These are phyloP conservation scores for Pyrochroa serraticornis DNA, from an alignment of 2,888 invertebrate species.

Conservation along the genomic window DNA sequence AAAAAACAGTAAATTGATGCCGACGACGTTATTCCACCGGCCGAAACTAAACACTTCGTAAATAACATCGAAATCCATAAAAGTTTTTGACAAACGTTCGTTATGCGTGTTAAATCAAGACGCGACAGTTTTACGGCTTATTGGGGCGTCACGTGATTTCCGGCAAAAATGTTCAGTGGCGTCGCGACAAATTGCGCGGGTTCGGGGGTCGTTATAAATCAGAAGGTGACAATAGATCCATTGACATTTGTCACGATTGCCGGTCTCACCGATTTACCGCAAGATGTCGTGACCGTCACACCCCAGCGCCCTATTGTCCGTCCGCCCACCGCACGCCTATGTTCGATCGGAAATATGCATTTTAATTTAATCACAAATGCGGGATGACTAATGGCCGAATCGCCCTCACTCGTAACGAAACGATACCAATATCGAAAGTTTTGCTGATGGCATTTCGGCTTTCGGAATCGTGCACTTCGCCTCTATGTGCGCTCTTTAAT, in stretches of 20 bases:
- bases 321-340: constrained; percentile 41
- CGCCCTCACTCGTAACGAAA: not conserved
- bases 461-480: constrained; percentile 2
- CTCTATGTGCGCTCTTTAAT: constrained; percentile 10
- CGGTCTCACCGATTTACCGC: constrained; percentile 30
- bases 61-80: no score
- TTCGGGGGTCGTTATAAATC: constrained; percentile 10
- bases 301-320: constrained; percentile 39
- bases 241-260: constrained; percentile 35
- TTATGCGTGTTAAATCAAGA: not conserved
- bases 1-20: no score
- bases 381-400: constrained; percentile 15
- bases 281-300: constrained; percentile 41
- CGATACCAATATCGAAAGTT: no score
- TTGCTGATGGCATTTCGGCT: not conserved
- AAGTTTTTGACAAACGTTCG: constrained; percentile 10
- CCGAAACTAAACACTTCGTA: no score
- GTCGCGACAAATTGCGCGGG: not conserved
- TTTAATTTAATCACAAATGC: constrained; percentile 18
- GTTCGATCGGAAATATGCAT: constrained; percentile 33
- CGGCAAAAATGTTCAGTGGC: not conserved
- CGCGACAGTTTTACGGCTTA: no score
- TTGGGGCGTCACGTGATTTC: no score
- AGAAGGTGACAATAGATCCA: constrained; percentile 30
- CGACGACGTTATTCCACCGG: no score